Base-by-base conservation (phyloP, 2,113 vertebrate species). In the Etia nguti region DNA sequence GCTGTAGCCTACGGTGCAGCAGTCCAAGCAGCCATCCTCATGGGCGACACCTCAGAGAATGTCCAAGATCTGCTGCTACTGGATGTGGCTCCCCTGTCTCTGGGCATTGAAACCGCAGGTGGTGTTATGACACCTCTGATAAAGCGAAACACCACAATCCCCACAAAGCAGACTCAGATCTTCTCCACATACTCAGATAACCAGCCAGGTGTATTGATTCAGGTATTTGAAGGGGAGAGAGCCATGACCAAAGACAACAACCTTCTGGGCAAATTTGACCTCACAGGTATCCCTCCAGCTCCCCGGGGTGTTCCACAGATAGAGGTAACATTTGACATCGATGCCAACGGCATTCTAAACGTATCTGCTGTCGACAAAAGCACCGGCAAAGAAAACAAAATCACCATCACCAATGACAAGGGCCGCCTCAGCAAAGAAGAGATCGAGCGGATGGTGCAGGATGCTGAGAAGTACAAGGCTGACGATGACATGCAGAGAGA, bases 211-310 rank as follows among this genome's bases (percentile, higher is more conserved):
- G 92, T 96, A 50, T 77, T 95, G 46, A 93, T 95, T 68, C 92
- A 95, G 90, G 94, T 95, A 38, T 95, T 80, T 55, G 94, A 96
- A 82, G 95, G 95, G 0, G 95, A 96, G 85, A 90, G 95, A 86
- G 93, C 95, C 68, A 96, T 96, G 95, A 96, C 93, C 60, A 95
- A 95, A 83, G 95, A 95, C 84, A 95, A 96, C 89, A 96, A 95
- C 73, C 94, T 95, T 18, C 85, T 95, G 6, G 94, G 96, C n/a
- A 95, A 94, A 81, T 96, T 96, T 92, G 94, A 96, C 11, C 95
- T 95, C 48, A 85, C 88, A 0, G 95, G 93, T 8, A 96, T 96
- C 86, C 92, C 88, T 26, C 93, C 93, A 15, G 93, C 95, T 22
- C 93, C 95, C 13, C 73, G 93, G 26, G 93, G 93, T 10, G 86